phyloP scores from a whole-genome alignment of 2,113 vertebrate species.

The Podarcis muralis region DNA sequence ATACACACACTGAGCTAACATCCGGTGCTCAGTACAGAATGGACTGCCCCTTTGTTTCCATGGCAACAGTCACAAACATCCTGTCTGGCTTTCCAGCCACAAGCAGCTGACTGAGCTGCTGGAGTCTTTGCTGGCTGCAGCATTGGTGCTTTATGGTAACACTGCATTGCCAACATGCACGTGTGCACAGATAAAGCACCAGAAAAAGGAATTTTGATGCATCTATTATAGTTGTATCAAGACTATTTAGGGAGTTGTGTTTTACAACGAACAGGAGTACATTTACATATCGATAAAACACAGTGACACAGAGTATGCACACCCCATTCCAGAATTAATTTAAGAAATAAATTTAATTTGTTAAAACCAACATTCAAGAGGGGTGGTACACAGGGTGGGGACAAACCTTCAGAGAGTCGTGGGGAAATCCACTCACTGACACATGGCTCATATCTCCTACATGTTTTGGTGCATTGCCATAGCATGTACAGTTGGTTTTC shows the following conservation, averaged over 20 bases:
- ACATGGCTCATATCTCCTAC: background rate
- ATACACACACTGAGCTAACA: too few relatives aligned
- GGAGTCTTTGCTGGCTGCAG: too few relatives aligned
- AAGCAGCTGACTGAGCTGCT: too few relatives aligned
- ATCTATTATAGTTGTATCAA: too few relatives aligned
- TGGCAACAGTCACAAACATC: too few relatives aligned
- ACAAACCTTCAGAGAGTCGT: background rate
- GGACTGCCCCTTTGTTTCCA: too few relatives aligned
- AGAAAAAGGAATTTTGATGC: too few relatives aligned
- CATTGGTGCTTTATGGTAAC: too few relatives aligned
- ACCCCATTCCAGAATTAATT: background rate
- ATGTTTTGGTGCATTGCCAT: background rate
- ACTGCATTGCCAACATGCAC: too few relatives aligned
- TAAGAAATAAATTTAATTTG: background rate
- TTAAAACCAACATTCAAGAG: background rate
- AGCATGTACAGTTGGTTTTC: background rate
- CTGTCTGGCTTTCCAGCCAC: too few relatives aligned
- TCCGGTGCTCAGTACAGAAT: too few relatives aligned
- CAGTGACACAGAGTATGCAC: background rate
- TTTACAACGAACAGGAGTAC: background rate
- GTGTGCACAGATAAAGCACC: too few relatives aligned
- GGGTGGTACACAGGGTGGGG: background rate
- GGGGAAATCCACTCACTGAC: background rate
- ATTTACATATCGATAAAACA: background rate
- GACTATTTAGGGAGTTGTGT: background rate